A percentile compares a stretch with the other conserved stretches of the same genome.
These are phyloP conservation scores for Hydropotes inermis DNA, from an alignment of 2,113 vertebrate species.

Conservation along the genomic window DNA sequence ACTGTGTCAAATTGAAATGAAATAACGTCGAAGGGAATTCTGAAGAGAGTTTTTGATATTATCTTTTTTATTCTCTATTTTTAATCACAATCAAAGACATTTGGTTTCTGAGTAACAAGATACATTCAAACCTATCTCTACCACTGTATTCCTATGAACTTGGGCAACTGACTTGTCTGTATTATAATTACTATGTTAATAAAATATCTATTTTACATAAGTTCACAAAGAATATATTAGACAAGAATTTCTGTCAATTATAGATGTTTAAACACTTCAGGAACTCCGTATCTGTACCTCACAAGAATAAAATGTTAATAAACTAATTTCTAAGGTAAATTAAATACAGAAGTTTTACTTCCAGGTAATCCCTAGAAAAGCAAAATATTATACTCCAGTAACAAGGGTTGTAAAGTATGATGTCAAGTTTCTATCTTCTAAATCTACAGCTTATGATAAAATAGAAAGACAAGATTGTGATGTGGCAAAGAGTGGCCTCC, in stretches of 20 bases:
- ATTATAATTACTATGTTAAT: not conserved
- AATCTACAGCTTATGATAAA: not conserved
- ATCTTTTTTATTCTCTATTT: not conserved
- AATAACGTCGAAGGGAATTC: conserved; percentile 1
- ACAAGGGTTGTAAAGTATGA: not conserved
- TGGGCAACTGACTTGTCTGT: not conserved
- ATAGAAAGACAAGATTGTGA: not conserved
- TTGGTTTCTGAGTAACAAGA: not conserved
- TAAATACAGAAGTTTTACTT: not conserved
- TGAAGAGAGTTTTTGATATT: not conserved
- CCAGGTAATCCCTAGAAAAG: not conserved
- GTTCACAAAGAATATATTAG: not conserved
- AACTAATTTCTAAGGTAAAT: not conserved
- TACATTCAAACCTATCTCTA: not conserved
- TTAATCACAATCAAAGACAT: not conserved
- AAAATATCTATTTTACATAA: not conserved
- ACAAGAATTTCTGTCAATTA: conserved; percentile 16
- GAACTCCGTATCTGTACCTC: not conserved
- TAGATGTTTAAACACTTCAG: not conserved
- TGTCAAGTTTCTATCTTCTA: not conserved
- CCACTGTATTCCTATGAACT: not conserved
- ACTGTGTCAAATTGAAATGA: not conserved
- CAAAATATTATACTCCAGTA: not conserved
- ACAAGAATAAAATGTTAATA: not conserved
- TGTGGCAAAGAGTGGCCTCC: not conserved